Evolutionary conservation across 2,888 invertebrate species (phyloP).

Genomic region (Erebia epiphron): DNA sequence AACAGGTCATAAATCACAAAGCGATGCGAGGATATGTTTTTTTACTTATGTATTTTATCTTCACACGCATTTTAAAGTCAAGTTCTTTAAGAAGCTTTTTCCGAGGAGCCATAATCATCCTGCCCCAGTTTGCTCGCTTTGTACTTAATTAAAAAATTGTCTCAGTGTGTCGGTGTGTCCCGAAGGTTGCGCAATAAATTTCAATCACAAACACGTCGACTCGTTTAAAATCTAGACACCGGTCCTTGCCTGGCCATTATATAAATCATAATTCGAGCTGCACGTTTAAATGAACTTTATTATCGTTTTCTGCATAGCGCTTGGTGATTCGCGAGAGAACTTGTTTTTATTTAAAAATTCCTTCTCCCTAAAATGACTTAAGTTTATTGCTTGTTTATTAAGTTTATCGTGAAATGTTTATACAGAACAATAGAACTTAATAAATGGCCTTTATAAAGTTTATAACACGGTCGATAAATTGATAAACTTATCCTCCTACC

Average conservation of each 20-base stretch:
- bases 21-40: neutral
- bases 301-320: slow-evolving; percentile 23
- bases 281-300: slow-evolving; percentile 33
- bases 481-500: neutral
- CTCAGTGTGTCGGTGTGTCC: slow-evolving; percentile 41
- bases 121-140: slow-evolving; percentile 37
- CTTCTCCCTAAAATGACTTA: neutral
- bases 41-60: slow-evolving; percentile 1
- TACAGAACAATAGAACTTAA: too few species aligned
- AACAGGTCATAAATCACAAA: slow-evolving; percentile 9
- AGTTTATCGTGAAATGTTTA: too few species aligned
- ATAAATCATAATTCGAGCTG: slow-evolving; percentile 41
- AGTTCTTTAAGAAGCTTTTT: slow-evolving; percentile 3
- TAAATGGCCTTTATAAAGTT: too few species aligned
- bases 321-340: slow-evolving; percentile 1
- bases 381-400: neutral
- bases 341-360: neutral
- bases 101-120: slow-evolving; percentile 26
- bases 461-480: neutral
- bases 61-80: slow-evolving; percentile 13
- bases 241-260: slow-evolving; percentile 38
- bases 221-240: slow-evolving; percentile 44
- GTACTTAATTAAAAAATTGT: slow-evolving; percentile 44
- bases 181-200: slow-evolving; percentile 42
- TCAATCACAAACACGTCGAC: slow-evolving; percentile 41